phyloP scores from a whole-genome alignment of 53 echinoderm and acorn worm species.

The Antedon mediterranea region DNA sequence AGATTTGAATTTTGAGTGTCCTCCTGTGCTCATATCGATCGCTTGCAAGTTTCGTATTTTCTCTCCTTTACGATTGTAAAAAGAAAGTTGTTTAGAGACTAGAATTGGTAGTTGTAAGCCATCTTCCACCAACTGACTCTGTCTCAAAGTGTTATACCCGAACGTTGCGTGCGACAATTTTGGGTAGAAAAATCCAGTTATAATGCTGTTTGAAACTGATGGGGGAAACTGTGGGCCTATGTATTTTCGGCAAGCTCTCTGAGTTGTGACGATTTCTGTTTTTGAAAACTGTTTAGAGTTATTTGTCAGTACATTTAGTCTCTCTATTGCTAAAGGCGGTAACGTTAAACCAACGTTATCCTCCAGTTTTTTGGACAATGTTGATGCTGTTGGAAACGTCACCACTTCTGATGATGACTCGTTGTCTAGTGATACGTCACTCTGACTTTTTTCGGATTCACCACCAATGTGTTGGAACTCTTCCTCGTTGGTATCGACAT shows the following conservation, averaged over 20 bases:
- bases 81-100: not conserved
- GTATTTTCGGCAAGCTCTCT: not conserved
- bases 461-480: too few species aligned
- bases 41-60: not conserved
- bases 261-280: not conserved
- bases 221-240: not conserved
- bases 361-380: not conserved
- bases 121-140: not conserved
- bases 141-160: not conserved
- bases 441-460: not conserved
- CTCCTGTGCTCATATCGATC: not conserved
- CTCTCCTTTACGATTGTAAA: not conserved
- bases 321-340: not conserved
- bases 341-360: not conserved
- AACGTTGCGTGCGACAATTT: not conserved
- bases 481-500: too few species aligned
- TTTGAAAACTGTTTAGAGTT: not conserved
- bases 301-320: not conserved
- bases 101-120: not conserved
- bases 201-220: not conserved
- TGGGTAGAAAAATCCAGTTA: not conserved
- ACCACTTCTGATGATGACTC: not conserved
- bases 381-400: not conserved
- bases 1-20: not conserved
- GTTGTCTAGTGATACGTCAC: too few species aligned